phyloP scores from a whole-genome alignment of 2,113 vertebrate genomes.

The Indicator indicator region DNA sequence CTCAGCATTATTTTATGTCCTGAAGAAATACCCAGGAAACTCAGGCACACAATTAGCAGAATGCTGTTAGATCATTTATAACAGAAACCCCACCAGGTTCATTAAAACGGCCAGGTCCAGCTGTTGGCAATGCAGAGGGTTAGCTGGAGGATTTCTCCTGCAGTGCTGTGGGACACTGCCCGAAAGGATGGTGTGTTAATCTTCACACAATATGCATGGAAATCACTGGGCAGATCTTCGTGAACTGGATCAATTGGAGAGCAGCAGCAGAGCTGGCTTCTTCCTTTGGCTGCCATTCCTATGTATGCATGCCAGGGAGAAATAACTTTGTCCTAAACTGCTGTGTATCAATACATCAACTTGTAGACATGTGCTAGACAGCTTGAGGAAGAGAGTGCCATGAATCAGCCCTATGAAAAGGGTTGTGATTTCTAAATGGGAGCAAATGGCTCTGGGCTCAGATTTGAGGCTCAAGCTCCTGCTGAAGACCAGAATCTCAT shows the following conservation, averaged over 20 bases:
- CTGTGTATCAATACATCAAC: slow-evolving; percentile 1
- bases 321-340: slow-evolving; percentile 21
- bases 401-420: slow-evolving; percentile 26
- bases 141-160: background rate
- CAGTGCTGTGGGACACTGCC: background rate
- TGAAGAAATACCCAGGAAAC: slow-evolving; percentile 17
- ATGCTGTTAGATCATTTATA: slow-evolving; percentile 14
- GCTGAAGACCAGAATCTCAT: background rate
- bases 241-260: slow-evolving; percentile 2
- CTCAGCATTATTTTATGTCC: background rate
- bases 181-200: background rate
- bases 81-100: background rate
- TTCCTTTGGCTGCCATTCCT: background rate
- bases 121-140: background rate
- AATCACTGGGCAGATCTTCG: background rate
- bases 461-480: background rate
- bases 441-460: background rate
- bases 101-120: background rate
- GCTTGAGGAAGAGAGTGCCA: background rate
- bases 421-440: background rate
- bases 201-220: background rate
- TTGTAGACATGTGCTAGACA: slow-evolving; percentile 32
- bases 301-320: background rate
- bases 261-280: background rate
- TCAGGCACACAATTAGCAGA: slow-evolving; percentile 12